phyloP scores from a whole-genome alignment of 2,113 vertebrate species.

The Albula glossodonta region DNA sequence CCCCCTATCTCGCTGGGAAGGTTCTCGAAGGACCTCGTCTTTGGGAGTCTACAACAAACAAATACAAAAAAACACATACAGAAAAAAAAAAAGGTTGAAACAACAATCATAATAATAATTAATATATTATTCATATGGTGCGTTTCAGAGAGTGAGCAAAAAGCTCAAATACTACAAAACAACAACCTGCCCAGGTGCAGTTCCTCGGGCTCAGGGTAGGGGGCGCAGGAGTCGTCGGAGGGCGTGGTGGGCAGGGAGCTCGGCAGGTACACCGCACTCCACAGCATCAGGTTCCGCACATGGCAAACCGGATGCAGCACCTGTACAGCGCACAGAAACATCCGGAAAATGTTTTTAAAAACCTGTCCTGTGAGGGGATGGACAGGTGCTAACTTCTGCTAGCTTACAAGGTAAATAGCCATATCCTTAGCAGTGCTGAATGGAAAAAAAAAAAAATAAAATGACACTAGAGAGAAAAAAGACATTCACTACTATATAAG shows the following conservation, averaged over 20 bases:
- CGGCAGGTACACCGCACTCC: slow-evolving; percentile 94
- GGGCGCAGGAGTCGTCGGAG: slow-evolving; percentile 85
- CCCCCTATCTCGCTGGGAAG: slow-evolving; percentile 82
- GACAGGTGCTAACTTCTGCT: no score
- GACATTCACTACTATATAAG: no score
- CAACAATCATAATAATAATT: not conserved
- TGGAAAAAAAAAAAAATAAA: no score
- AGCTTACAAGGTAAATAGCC: no score
- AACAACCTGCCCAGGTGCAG: slow-evolving; percentile 83
- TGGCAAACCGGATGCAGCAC: slow-evolving; percentile 96
- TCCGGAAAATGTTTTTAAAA: not conserved
- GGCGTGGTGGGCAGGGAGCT: slow-evolving; percentile 90
- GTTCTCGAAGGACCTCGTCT: slow-evolving; percentile 95
- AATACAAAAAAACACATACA: slow-evolving; percentile 9
- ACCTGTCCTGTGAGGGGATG: no score
- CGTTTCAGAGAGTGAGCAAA: no score
- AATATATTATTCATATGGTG: no score
- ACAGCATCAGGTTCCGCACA: slow-evolving; percentile 92
- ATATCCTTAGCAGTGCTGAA: no score
- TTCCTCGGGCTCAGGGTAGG: slow-evolving; percentile 86
- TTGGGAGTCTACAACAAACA: slow-evolving; percentile 76
- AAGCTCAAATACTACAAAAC: no score
- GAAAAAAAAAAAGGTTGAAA: not conserved
- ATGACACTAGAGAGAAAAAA: no score
- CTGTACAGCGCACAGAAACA: slow-evolving; percentile 57